Base-by-base conservation (phyloP, 64 coral and sea anemone genomes). In the Stylophora pistillata region DNA sequence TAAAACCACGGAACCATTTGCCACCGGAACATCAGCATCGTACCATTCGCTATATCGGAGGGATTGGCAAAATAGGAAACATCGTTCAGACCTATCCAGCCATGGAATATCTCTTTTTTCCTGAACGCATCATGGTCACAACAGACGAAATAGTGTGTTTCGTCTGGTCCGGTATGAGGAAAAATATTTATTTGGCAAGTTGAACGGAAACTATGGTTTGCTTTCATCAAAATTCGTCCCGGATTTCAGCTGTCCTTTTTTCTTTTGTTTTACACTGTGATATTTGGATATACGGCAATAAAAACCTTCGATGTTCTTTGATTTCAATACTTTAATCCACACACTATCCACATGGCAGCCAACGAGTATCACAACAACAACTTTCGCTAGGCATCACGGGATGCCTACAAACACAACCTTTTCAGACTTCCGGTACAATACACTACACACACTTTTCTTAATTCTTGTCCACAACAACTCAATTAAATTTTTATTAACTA, bases 31-130 rank as follows among this genome's bases (percentile, higher is more conserved):
- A 78, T 56, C 76, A 78, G 76, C 47, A 26, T 47, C 52, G 30
- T 34, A 78, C 32, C 76, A 78, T 78, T 41, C 52, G 52, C 32
- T 78, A 78, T 34, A 78, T 78, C 7, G 76, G 47, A 25, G 76
- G 81, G 47, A 85, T 85, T n/a, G 81, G 81, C 68, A 85, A 85
- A 47, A 85, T 59, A 85, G 81, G 81, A 34, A 69, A 85, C 57
- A 85, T 85, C 31, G 81, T 85, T 11, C 81, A 85, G 81, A 85
- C 81, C 47, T 85, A 85, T 64, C 81, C 81, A 15, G 81, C 81
- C 37, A 78, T 78, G 76, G 76, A 78, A 78, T 78, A 78, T 78
- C 76, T 33, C 32, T 78, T 78, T 37, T 65, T 64, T 34, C 81
- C 81, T 54, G 81, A 85, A 55, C 60, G 81, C 58, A 85, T 66